These are phyloP conservation scores for Tautogolabrus adspersus DNA, from an alignment of 2,113 vertebrate species.

Conservation along the genomic window DNA sequence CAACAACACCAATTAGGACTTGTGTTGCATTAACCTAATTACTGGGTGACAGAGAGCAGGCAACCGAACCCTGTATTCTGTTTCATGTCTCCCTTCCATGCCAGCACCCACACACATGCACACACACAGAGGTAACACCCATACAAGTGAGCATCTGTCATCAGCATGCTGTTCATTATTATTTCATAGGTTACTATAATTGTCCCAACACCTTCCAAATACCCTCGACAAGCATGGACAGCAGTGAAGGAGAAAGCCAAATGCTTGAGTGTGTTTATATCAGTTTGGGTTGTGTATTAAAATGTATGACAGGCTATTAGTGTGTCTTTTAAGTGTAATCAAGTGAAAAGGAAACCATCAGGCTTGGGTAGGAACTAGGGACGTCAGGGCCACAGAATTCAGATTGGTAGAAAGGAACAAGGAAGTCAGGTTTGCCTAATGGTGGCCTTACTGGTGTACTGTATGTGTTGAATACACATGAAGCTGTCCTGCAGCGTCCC, in stretches of 20 bases:
- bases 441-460: not conserved
- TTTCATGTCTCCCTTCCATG: constrained; percentile 62
- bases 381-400: not conserved
- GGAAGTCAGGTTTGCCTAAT: constrained; percentile 2
- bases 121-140: constrained; percentile 9
- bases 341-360: constrained; percentile 43
- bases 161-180: constrained; percentile 63
- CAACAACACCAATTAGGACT: constrained; percentile 63
- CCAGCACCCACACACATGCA: constrained; percentile 6
- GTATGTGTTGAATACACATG: not conserved
- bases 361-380: constrained; percentile 22
- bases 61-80: constrained; percentile 57
- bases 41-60: constrained; percentile 55
- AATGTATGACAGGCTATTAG: constrained; percentile 51
- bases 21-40: constrained; percentile 82
- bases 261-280: not conserved
- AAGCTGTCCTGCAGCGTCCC: constrained; percentile 7
- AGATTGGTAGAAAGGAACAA: constrained; percentile 32
- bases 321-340: constrained; percentile 43
- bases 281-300: constrained; percentile 38
- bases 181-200: constrained; percentile 69
- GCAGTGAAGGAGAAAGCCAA: not conserved
- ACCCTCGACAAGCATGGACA: constrained; percentile 32
- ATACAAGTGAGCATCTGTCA: constrained; percentile 67
- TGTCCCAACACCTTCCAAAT: constrained; percentile 61